Percentiles rank a stretch among this genome's conserved stretches.
These are phyloP conservation scores for Apodemia hepburni DNA, from an alignment of 2,888 invertebrate genomes.

Conservation along the genomic window DNA sequence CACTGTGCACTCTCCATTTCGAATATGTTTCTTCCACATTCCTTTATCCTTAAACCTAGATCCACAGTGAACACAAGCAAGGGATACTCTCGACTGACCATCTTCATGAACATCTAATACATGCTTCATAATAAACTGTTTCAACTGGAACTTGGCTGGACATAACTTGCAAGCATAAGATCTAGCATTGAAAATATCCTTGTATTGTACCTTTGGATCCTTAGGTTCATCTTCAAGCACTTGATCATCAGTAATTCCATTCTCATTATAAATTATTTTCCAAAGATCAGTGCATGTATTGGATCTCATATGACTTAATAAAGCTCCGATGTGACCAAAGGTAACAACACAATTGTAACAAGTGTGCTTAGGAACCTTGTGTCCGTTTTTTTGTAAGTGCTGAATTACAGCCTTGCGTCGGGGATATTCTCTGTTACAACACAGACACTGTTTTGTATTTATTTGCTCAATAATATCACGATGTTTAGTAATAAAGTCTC, in stretches of 20 bases:
- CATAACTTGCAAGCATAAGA: constrained; percentile 74
- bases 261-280: constrained; percentile 73
- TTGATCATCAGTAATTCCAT: constrained; percentile 70
- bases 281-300: constrained; percentile 72
- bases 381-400: constrained; percentile 75
- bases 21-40: constrained; percentile 69
- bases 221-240: constrained; percentile 66
- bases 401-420: constrained; percentile 75
- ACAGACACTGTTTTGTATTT: constrained; percentile 70
- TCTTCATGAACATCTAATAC: constrained; percentile 73
- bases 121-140: constrained; percentile 76
- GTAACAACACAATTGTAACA: constrained; percentile 82
- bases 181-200: constrained; percentile 73
- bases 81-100: constrained; percentile 62
- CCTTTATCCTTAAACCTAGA: constrained; percentile 66
- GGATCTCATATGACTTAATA: constrained; percentile 74
- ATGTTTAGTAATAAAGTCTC: constrained; percentile 66
- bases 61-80: constrained; percentile 68
- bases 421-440: constrained; percentile 70
- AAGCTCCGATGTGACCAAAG: constrained; percentile 73
- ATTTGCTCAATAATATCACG: constrained; percentile 71
- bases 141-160: constrained; percentile 73
- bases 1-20: constrained; percentile 80
- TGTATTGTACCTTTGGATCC: constrained; percentile 61
- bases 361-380: constrained; percentile 81